Evolutionary conservation across 2,888 invertebrate genomes (phyloP).

Genomic region (Polymixis flavicincta): DNA sequence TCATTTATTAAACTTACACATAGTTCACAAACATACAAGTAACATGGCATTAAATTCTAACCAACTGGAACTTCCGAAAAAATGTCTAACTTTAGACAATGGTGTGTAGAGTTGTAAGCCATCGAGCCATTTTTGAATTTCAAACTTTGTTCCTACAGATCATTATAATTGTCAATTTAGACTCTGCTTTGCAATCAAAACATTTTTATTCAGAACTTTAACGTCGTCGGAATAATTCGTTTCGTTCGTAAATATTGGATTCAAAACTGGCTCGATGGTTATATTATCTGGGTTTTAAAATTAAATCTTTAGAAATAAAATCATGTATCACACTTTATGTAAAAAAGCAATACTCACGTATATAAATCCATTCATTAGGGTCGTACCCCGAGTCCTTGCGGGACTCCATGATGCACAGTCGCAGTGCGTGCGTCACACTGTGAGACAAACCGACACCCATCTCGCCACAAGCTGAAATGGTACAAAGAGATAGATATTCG

Average conservation of each 20-base stretch:
- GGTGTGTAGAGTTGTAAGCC: neutral
- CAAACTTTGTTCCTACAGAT: neutral
- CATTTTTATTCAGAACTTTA: neutral
- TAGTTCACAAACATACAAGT: no score
- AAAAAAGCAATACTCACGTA: conserved; percentile 72
- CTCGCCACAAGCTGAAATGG: conserved; percentile 81
- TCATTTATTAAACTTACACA: no score
- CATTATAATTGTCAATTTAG: neutral
- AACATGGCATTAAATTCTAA: neutral
- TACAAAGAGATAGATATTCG: neutral
- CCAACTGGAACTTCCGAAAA: no score
- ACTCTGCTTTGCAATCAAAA: neutral
- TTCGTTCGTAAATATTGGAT: neutral
- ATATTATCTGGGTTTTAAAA: neutral
- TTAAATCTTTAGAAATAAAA: no score
- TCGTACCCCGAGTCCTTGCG: conserved; percentile 82
- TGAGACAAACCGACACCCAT: conserved; percentile 83
- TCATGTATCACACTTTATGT: no score
- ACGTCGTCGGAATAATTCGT: neutral
- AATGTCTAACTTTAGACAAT: neutral
- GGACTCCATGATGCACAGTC: conserved; percentile 81
- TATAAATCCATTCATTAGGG: conserved; percentile 76
- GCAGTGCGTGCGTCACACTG: conserved; percentile 78
- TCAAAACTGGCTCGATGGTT: neutral
- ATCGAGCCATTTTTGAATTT: neutral